Percentiles rank a stretch among this genome's conserved stretches.
These are phyloP conservation scores for Agrilus biguttatus DNA, from an alignment of 2,888 invertebrate species.

Conservation along the genomic window DNA sequence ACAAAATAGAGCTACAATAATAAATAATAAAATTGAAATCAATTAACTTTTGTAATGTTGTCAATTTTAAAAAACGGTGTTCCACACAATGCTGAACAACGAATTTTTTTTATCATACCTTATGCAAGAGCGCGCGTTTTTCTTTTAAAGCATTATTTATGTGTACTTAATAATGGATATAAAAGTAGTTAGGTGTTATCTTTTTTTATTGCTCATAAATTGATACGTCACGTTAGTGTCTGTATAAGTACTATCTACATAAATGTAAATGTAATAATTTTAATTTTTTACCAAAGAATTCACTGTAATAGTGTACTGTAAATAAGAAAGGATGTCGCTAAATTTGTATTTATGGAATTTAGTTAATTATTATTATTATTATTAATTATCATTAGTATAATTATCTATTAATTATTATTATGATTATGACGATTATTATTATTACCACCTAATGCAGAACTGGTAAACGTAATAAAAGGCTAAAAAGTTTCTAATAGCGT, in stretches of 20 bases:
- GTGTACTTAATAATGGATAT: background rate
- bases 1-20: too few relatives aligned
- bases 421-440: slow-evolving; percentile 1
- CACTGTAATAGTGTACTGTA: slow-evolving; percentile 20
- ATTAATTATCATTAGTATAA: slow-evolving; percentile 6
- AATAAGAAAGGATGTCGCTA: slow-evolving; percentile 19
- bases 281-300: slow-evolving; percentile 27
- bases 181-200: slow-evolving; percentile 1
- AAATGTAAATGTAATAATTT: slow-evolving; percentile 18
- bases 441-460: slow-evolving; percentile 13
- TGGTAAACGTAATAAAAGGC: slow-evolving; percentile 17
- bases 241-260: too few relatives aligned
- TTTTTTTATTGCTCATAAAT: slow-evolving; percentile 25
- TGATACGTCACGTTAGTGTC: slow-evolving; percentile 13
- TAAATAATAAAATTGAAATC: too few relatives aligned
- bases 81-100: slow-evolving; percentile 15
- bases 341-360: slow-evolving; percentile 15
- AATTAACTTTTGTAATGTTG: too few relatives aligned
- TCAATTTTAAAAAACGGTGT: too few relatives aligned
- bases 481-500: slow-evolving; percentile 18
- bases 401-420: too few relatives aligned
- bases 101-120: slow-evolving; percentile 14
- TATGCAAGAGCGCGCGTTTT: slow-evolving; percentile 3
- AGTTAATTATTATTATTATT: slow-evolving; percentile 15
- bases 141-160: slow-evolving; percentile 7